Evolutionary conservation across 2,888 invertebrate species (phyloP), one percentile per base, ranked within the genome.

Genomic region (Dioctria rufipes): DNA sequence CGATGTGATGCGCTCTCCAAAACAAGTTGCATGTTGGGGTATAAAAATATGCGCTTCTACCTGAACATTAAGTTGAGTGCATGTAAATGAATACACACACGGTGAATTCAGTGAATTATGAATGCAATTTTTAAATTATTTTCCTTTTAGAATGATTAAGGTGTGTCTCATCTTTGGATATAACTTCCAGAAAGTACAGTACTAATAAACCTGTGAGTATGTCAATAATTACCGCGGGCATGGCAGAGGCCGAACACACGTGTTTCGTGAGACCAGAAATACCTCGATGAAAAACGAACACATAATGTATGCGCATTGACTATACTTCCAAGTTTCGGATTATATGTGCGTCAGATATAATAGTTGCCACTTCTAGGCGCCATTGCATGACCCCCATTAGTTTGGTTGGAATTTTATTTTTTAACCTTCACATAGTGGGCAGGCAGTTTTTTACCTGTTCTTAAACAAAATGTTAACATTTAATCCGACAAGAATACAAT

Each of bases 91-190:
- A 63, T 25, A 25, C 25, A 37, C 13, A 51, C 63, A 46, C 63
- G 40, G 46, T 13, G 61, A 37, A 42, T 63, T 58, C 81, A 82
- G 85, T 87, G 86, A 87, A 86, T 86, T 87, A 86, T 87, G 87
- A 88, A 87, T 87, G 87, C 87, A 87, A 88, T 87, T 87, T 88
- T 84, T 86, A 85, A 88, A 87, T 87, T 87, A 87, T 88, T 83
- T 87, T 87, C 87, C 87, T 88, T 88, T 88, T 88, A 88, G 83
- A 88, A 88, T 88, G 88, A 88, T 88, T 88, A 88, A 88, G 88
- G 88, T 88, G 88, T 87, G 88, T 88, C 86, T 85, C 79, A 79
- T 79, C 79, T 79, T 67, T 79, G 51, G 78, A 77, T 77, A 77
- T 75, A 40, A 77, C 77, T 77, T 49, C 63, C 77, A 77, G 77